These are phyloP conservation scores for Barypeithes pellucidus DNA, from an alignment of 2,888 invertebrate genomes.

Conservation along the genomic window DNA sequence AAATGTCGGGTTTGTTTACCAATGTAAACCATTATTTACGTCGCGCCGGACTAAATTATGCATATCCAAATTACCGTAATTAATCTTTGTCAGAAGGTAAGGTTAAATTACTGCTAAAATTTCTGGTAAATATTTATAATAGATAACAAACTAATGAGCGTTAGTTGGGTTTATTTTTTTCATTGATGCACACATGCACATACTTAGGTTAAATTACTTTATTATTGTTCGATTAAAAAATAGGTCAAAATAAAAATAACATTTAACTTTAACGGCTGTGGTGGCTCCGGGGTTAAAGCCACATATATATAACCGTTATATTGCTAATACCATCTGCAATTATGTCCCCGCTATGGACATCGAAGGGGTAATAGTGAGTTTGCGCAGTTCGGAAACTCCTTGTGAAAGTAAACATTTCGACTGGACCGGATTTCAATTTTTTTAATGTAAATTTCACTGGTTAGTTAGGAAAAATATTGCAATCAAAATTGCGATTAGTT, in stretches of 20 bases:
- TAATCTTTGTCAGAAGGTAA: constrained; percentile 18
- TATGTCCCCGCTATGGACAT: too few species aligned
- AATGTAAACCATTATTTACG: constrained; percentile 2
- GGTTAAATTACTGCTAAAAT: background rate
- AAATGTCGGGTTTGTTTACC: background rate
- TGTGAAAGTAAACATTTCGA: too few species aligned
- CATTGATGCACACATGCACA: background rate
- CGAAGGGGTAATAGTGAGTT: too few species aligned
- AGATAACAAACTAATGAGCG: background rate
- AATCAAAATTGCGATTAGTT: too few species aligned
- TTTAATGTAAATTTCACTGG: too few species aligned
- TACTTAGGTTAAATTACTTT: background rate
- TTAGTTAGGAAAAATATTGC: too few species aligned
- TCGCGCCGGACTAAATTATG: constrained; percentile 4
- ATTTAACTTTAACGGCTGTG: too few species aligned
- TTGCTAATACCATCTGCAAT: too few species aligned
- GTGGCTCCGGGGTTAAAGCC: too few species aligned
- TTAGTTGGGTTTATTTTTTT: constrained; percentile 3
- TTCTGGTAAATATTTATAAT: constrained; percentile 9
- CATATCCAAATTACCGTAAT: constrained; percentile 14
- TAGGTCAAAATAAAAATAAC: constrained; percentile 5
- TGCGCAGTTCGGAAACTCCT: too few species aligned
- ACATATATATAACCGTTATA: too few species aligned
- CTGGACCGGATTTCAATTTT: too few species aligned
- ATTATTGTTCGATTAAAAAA: background rate